phyloP scores from a whole-genome alignment of 2,797 vertebrate genomes.

The Falco peregrinus region DNA sequence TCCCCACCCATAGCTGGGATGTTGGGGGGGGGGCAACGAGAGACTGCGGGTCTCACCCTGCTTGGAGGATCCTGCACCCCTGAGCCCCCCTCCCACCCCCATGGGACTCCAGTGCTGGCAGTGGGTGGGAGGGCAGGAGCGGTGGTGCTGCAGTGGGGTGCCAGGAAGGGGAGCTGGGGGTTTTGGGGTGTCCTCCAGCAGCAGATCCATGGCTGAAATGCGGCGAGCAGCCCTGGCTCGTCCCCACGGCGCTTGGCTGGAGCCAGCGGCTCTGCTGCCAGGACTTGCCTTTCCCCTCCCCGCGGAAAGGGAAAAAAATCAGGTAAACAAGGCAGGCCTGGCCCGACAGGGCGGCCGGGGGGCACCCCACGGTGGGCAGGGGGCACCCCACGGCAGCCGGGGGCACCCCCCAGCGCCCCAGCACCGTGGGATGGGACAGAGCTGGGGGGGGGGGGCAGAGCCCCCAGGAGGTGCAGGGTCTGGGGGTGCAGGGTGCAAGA shows the following conservation, averaged over 20 bases:
- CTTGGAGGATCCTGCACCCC: background rate
- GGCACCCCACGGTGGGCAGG: background rate
- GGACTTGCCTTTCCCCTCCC: slow-evolving; percentile 5
- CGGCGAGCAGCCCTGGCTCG: background rate
- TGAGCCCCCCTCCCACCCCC: background rate
- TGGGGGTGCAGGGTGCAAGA: background rate
- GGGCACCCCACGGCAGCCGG: background rate
- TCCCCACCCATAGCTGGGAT: fast-evolving
- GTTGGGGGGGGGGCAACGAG: background rate
- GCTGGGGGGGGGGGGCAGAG: background rate
- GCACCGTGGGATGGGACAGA: fast-evolving
- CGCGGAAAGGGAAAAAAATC: background rate
- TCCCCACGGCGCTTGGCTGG: background rate
- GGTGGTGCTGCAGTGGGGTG: background rate
- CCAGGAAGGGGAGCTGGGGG: background rate
- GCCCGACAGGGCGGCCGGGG: background rate
- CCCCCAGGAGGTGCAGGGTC: background rate
- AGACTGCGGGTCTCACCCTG: background rate
- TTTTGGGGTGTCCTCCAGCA: background rate
- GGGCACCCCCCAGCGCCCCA: background rate
- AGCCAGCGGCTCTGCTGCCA: background rate
- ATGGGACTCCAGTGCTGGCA: fast-evolving
- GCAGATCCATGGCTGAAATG: background rate
- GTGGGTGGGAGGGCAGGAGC: background rate
- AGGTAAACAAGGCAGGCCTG: slow-evolving; percentile 23